A percentile compares a stretch with the other conserved stretches of the same genome.
phyloP scores from a whole-genome alignment of 2,113 vertebrate species.

The Percopsis transmontana region DNA sequence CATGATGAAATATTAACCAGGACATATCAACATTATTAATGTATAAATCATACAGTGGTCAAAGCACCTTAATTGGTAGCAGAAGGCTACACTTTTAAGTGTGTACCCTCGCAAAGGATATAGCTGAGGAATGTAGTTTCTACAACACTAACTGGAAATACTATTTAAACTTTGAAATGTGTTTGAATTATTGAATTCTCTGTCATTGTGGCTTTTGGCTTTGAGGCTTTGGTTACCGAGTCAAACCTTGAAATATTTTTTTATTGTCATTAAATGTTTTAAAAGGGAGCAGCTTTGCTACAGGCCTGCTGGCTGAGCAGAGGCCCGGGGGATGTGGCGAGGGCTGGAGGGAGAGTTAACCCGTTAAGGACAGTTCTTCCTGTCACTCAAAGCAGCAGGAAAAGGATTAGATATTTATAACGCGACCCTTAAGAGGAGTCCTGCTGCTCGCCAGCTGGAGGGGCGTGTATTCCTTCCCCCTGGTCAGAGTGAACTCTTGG shows the following conservation, averaged over 20 bases:
- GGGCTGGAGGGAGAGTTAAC: slow-evolving; percentile 45
- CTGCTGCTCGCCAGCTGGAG: slow-evolving; percentile 85
- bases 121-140: too few relatives aligned
- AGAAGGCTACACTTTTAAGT: too few relatives aligned
- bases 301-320: slow-evolving; percentile 8
- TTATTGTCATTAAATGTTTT: slow-evolving; percentile 14
- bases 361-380: slow-evolving; percentile 74
- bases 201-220: background rate
- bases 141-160: too few relatives aligned
- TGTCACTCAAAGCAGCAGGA: slow-evolving; percentile 81
- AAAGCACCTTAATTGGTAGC: too few relatives aligned
- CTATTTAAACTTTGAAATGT: too few relatives aligned
- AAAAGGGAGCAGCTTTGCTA: slow-evolving; percentile 8
- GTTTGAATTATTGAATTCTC: too few relatives aligned
- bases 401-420: slow-evolving; percentile 83
- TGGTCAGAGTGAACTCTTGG: slow-evolving; percentile 83
- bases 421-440: slow-evolving; percentile 77
- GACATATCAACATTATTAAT: too few relatives aligned
- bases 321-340: slow-evolving; percentile 3
- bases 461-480: slow-evolving; percentile 74
- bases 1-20: too few relatives aligned
- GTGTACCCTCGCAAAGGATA: too few relatives aligned
- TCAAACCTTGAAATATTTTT: background rate
- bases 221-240: background rate
- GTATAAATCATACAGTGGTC: too few relatives aligned